These are phyloP conservation scores for Iphiclides podalirius DNA, from an alignment of 2,888 invertebrate genomes.

Conservation along the genomic window DNA sequence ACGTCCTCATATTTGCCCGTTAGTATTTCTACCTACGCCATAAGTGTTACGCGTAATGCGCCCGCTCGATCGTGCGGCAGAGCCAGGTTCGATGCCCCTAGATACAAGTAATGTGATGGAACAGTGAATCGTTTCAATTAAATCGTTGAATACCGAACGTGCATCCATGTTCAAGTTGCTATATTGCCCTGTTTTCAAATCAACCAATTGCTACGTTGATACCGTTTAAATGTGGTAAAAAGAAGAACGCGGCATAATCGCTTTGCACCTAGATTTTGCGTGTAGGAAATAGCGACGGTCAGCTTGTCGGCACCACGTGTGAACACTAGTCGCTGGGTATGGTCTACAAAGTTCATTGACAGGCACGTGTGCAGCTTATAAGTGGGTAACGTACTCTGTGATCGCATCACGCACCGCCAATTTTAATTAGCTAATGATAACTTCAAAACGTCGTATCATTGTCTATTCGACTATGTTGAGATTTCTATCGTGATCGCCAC, in stretches of 20 bases:
- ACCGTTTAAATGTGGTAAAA: background rate
- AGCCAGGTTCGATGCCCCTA: conserved; percentile 57
- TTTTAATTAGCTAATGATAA: conserved; percentile 75
- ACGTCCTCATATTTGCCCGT: conserved; percentile 85
- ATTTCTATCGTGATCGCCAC: conserved; percentile 55
- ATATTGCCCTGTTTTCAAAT: background rate
- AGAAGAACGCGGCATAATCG: background rate
- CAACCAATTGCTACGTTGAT: background rate
- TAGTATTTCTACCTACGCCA: conserved; percentile 59
- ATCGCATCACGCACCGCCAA: conserved; percentile 74
- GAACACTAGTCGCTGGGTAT: conserved; percentile 48
- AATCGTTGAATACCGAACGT: background rate
- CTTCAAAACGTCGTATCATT: conserved; percentile 56
- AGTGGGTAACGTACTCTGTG: conserved; percentile 65
- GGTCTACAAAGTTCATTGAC: conserved; percentile 75
- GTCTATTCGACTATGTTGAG: conserved; percentile 53
- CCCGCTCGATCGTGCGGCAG: conserved; percentile 24
- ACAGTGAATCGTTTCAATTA: conserved; percentile 11
- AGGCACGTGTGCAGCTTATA: conserved; percentile 75
- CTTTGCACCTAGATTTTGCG: conserved; percentile 13
- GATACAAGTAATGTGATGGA: conserved; percentile 19
- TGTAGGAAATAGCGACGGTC: conserved; percentile 23
- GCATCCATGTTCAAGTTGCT: background rate
- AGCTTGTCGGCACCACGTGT: conserved; percentile 46
- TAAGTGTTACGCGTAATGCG: conserved; percentile 7